Conservation (phyloP, 2,113 vertebrate genomes). For the Brachypteracias leptosomus region DNA sequence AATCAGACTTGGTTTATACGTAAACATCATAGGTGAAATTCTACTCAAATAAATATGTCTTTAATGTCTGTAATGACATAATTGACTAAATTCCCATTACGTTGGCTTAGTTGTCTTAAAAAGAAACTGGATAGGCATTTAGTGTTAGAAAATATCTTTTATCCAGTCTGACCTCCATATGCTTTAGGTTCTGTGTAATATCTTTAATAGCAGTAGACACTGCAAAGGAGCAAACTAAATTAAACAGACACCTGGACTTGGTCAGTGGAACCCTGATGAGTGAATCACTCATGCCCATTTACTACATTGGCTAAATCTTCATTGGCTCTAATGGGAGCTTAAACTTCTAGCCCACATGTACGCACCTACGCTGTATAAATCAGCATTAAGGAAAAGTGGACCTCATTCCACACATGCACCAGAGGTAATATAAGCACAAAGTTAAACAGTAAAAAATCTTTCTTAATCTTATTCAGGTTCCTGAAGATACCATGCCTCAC, state of each 20-base stretch:
- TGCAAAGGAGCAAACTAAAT: not conserved
- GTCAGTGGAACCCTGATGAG: not conserved
- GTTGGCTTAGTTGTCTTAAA: not conserved
- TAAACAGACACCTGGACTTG: not conserved
- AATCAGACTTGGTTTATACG: not conserved
- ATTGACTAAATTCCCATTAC: not conserved
- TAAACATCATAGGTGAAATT: not conserved
- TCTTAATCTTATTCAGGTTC: not conserved
- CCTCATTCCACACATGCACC: not conserved
- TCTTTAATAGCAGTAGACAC: not conserved
- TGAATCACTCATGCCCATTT: not conserved
- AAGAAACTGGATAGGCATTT: not conserved
- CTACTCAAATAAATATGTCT: not conserved
- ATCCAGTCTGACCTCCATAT: not conserved
- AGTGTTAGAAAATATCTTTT: not conserved
- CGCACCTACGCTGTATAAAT: not conserved
- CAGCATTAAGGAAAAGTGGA: not conserved
- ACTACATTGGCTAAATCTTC: not conserved
- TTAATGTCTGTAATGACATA: not conserved
- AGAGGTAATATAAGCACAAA: not conserved
- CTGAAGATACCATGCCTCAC: not conserved
- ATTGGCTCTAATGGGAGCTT: not conserved
- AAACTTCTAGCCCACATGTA: not conserved
- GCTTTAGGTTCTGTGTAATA: not conserved
- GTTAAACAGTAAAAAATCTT: not conserved